Percentiles rank a stretch among this genome's conserved stretches.
Evolutionary conservation across 2,113 vertebrate species (phyloP).

Genomic region (Amazona guildingii): DNA sequence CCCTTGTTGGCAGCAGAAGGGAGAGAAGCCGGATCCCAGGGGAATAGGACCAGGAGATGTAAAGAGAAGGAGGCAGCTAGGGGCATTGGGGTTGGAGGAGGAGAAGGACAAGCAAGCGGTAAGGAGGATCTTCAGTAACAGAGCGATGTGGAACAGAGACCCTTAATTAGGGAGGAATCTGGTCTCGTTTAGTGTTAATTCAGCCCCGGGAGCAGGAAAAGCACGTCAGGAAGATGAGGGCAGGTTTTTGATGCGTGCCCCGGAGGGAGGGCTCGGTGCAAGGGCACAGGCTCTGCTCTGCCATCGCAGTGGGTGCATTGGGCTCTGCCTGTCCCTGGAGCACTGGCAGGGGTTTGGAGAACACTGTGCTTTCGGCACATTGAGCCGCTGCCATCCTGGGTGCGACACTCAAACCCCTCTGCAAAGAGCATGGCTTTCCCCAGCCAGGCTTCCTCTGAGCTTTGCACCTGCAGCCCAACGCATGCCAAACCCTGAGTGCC

Average conservation of each 20-base stretch:
- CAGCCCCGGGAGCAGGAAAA: conserved; percentile 11
- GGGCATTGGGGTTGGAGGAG: neutral
- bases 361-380: neutral
- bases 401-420: neutral
- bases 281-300: rapidly evolving
- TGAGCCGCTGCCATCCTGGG: neutral
- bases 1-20: neutral
- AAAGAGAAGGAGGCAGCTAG: neutral
- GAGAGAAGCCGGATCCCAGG: neutral
- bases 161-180: neutral
- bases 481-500: neutral
- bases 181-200: neutral
- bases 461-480: neutral
- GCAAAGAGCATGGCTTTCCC: neutral
- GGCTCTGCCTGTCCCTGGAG: neutral
- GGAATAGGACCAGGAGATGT: neutral
- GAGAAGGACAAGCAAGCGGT: neutral
- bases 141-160: neutral
- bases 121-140: neutral
- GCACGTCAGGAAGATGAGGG: conserved; percentile 15
- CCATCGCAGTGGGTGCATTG: neutral
- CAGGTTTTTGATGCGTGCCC: neutral
- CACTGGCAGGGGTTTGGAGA: neutral
- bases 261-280: neutral
- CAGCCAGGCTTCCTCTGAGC: neutral